Percentiles rank a stretch among this genome's conserved stretches.
Conservation (phyloP, 2,113 vertebrate genomes). For the Pedionomus torquatus region DNA sequence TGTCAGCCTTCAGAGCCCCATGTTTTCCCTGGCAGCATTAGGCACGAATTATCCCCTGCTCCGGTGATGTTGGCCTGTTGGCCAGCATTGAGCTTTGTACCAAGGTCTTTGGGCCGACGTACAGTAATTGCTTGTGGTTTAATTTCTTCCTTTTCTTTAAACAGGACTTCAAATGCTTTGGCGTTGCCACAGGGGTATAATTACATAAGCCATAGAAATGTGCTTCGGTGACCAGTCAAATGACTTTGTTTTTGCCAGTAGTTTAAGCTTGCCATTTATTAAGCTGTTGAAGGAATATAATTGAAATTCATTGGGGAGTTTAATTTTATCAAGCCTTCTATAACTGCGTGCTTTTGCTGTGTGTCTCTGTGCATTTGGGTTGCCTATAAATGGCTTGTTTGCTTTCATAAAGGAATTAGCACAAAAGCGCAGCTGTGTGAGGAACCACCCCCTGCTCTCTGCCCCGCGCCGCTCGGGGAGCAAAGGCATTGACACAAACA, state of each 20-base stretch:
- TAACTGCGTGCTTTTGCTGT: neutral
- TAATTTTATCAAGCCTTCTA: constrained; percentile 13
- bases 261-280: constrained; percentile 15
- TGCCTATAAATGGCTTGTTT: constrained; percentile 14
- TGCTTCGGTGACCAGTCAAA: constrained; percentile 38
- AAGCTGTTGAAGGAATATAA: constrained; percentile 25
- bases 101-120: neutral
- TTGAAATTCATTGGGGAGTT: constrained; percentile 39
- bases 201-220: neutral
- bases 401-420: neutral
- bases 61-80: neutral
- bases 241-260: constrained; percentile 8
- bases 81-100: neutral
- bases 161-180: neutral
- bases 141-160: constrained; percentile 15
- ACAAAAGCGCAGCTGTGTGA: neutral
- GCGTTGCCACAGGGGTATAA: neutral
- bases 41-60: neutral
- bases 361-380: neutral
- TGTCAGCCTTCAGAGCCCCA: neutral
- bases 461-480: neutral
- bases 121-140: neutral
- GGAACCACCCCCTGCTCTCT: neutral
- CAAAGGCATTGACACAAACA: neutral
- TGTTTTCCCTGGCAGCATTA: neutral